Evolutionary conservation across 2,888 invertebrate species (phyloP).

Genomic region (Linhomoeus sp.): DNA sequence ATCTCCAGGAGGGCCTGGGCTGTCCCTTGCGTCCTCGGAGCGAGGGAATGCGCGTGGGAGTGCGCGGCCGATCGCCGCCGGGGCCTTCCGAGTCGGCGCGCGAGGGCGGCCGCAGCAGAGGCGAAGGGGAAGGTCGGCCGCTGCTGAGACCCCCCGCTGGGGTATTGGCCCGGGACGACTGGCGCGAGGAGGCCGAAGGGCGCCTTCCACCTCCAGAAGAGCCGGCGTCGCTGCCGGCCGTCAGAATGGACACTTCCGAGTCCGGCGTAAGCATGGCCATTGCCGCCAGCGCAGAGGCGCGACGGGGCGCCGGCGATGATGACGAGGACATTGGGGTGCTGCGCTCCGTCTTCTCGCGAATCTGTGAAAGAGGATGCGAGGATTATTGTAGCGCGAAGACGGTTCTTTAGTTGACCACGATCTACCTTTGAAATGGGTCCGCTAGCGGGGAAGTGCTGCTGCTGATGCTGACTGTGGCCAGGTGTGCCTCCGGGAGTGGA

Average conservation of each 20-base stretch:
- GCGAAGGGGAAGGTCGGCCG: no score
- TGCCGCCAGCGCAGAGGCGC: neutral
- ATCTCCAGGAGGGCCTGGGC: conserved; percentile 2
- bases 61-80: conserved; percentile 4
- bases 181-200: no score
- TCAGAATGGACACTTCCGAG: no score
- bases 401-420: conserved; percentile 1
- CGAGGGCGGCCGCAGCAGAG: neutral
- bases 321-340: conserved; percentile 64
- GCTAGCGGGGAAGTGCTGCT: conserved; percentile 31
- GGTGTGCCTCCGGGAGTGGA: no score
- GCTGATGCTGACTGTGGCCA: no score
- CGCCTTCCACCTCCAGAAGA: no score
- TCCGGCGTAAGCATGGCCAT: no score
- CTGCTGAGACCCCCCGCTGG: no score
- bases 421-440: conserved; percentile 90
- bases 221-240: no score
- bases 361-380: conserved; percentile 37
- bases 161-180: no score
- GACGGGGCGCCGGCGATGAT: no score
- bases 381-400: neutral
- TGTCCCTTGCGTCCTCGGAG: conserved; percentile 13
- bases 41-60: conserved; percentile 18
- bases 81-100: neutral
- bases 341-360: conserved; percentile 70